phyloP scores from a whole-genome alignment of 2,797 vertebrate genomes.

The Sphaeramia orbicularis region DNA sequence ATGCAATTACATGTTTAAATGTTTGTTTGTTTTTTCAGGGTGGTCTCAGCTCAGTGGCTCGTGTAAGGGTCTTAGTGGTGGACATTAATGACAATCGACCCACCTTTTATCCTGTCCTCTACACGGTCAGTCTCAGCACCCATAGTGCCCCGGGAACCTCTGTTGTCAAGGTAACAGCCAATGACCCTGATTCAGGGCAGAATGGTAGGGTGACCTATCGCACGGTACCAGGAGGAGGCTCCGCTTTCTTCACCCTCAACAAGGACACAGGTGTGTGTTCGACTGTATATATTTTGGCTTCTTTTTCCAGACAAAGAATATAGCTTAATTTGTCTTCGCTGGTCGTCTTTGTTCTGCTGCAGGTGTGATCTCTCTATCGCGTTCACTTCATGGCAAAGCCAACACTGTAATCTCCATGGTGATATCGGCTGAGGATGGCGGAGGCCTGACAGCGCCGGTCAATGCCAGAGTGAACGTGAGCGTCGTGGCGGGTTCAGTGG shows the following conservation, averaged over 20 bases:
- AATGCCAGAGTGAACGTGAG: slow-evolving; percentile 94
- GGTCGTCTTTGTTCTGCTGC: slow-evolving; percentile 8
- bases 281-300: no score
- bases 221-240: slow-evolving; percentile 87
- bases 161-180: slow-evolving; percentile 92
- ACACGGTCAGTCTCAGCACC: slow-evolving; percentile 93
- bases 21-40: slow-evolving; percentile 82
- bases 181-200: slow-evolving; percentile 92
- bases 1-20: neutral
- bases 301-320: neutral
- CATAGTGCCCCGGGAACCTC: slow-evolving; percentile 94
- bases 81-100: slow-evolving; percentile 96
- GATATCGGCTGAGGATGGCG: slow-evolving; percentile 91
- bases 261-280: slow-evolving; percentile 89
- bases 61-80: slow-evolving; percentile 90
- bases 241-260: slow-evolving; percentile 92
- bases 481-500: slow-evolving; percentile 90
- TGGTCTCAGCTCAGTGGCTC: slow-evolving; percentile 90
- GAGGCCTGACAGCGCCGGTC: slow-evolving; percentile 88
- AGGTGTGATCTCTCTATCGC: slow-evolving; percentile 94
- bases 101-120: slow-evolving; percentile 93
- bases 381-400: slow-evolving; percentile 91
- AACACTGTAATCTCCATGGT: slow-evolving; percentile 93
- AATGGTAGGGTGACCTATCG: slow-evolving; percentile 92
- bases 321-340: neutral